Percentiles rank a stretch among this genome's conserved stretches.
phyloP scores from a whole-genome alignment of 2,113 vertebrate genomes.

The Pseudopipra pipra region DNA sequence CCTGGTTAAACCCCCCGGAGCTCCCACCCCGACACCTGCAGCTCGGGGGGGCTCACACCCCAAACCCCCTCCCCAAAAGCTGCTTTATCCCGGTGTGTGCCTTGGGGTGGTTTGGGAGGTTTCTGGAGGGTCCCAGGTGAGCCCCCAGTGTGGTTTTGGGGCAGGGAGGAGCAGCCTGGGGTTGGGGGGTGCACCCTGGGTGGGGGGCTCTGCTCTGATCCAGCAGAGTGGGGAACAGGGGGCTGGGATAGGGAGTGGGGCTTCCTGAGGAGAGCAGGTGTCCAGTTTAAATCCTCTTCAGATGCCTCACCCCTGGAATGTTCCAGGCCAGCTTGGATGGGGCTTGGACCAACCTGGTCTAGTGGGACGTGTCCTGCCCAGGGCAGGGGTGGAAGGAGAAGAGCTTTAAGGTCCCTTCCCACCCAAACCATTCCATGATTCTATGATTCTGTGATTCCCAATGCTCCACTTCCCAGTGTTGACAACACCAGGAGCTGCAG shows the following conservation, averaged over 20 bases:
- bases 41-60: fast-evolving
- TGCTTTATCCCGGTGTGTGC: neutral
- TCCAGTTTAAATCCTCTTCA: neutral
- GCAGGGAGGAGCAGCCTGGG: fast-evolving
- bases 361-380: neutral
- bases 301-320: neutral
- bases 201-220: neutral
- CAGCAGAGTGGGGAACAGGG: fast-evolving
- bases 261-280: fast-evolving
- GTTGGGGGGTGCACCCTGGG: neutral
- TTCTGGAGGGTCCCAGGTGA: neutral
- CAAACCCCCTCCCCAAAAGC: neutral
- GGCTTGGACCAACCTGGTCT: neutral
- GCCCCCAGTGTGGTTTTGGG: neutral
- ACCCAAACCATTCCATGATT: neutral
- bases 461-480: fast-evolving
- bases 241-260: fast-evolving
- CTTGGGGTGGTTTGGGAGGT: neutral
- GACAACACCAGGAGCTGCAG: neutral
- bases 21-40: neutral
- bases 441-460: neutral
- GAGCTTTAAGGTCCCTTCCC: neutral
- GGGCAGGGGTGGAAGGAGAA: neutral
- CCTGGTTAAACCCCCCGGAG: neutral
- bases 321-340: fast-evolving